Percentiles rank a stretch among this genome's conserved stretches.
Conservation (phyloP, 2,113 vertebrate genomes). For the Apodemus speciosus region DNA sequence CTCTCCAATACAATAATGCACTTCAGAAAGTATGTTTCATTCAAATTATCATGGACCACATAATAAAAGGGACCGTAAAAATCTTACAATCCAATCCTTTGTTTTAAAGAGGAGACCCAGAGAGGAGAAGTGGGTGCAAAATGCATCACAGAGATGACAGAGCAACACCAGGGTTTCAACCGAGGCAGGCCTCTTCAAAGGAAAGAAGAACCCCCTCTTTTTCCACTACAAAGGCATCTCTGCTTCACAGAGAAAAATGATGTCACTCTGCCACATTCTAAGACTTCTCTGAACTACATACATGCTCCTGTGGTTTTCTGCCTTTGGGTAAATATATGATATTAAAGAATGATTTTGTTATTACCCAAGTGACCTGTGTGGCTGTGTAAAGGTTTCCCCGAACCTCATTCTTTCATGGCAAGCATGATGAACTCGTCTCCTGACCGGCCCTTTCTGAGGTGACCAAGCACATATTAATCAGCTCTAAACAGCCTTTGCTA, state of each 20-base stretch:
- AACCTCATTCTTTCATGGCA: conserved; percentile 16
- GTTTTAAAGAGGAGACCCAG: conserved; percentile 3
- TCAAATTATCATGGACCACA: background rate
- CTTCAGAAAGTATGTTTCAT: background rate
- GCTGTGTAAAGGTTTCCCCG: conserved; percentile 55
- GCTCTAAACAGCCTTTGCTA: conserved; percentile 36
- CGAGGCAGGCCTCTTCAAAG: background rate
- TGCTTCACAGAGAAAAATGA: conserved; percentile 27
- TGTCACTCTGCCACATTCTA: background rate
- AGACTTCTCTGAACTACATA: conserved; percentile 15
- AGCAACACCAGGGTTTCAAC: background rate
- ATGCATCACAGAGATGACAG: background rate
- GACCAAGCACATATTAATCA: conserved; percentile 29
- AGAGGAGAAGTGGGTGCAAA: background rate
- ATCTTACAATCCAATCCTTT: background rate
- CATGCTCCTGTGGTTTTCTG: conserved; percentile 29
- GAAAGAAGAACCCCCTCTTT: background rate
- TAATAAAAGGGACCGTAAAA: background rate
- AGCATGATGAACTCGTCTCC: background rate
- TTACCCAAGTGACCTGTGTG: conserved; percentile 25
- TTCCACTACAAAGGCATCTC: background rate
- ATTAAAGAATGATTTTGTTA: conserved; percentile 59
- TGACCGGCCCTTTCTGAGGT: conserved; percentile 10
- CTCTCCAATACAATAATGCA: background rate
- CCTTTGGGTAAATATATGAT: conserved; percentile 50